These are phyloP conservation scores for Achroia grisella DNA, from an alignment of 1,140 invertebrate species.

Conservation along the genomic window DNA sequence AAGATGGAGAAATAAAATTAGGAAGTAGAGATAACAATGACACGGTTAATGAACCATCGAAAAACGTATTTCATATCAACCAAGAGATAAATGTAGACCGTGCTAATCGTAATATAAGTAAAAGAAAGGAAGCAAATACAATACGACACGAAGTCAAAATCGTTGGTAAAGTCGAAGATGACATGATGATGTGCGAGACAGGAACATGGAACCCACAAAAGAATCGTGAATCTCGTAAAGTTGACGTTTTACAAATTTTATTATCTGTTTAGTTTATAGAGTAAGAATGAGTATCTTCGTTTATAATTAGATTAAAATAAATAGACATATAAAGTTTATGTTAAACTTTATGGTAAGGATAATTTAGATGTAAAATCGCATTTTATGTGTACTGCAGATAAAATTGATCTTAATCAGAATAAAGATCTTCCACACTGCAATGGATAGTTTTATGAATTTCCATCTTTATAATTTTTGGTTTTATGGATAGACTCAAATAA, in stretches of 20 bases:
- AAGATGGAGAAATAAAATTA: slow-evolving; percentile 54
- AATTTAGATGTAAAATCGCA: too few species aligned
- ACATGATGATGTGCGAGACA: slow-evolving; percentile 49
- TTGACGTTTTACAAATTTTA: slow-evolving; percentile 32
- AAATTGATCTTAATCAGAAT: too few species aligned
- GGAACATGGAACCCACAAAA: slow-evolving; percentile 17
- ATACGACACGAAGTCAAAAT: slow-evolving; percentile 24
- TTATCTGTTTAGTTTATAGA: slow-evolving; percentile 21
- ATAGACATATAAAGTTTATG: too few species aligned
- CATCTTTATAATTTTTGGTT: too few species aligned
- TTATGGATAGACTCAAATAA: too few species aligned
- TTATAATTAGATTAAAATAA: too few species aligned
- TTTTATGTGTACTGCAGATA: too few species aligned
- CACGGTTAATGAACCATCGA: slow-evolving; percentile 22
- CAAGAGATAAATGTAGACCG: slow-evolving; percentile 62
- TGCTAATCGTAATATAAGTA: slow-evolving; percentile 23
- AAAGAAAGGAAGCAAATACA: background rate
- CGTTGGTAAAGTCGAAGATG: slow-evolving; percentile 28
- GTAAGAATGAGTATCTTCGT: too few species aligned
- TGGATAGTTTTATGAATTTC: too few species aligned
- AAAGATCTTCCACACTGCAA: too few species aligned
- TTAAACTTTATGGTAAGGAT: too few species aligned
- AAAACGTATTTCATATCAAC: slow-evolving; percentile 64
- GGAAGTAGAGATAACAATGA: slow-evolving; percentile 37
- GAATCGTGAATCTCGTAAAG: slow-evolving; percentile 11